Evolutionary conservation across 1,140 invertebrate genomes (phyloP), one percentile per base, ranked within the genome.

Genomic region (Drosophila repletoides): DNA sequence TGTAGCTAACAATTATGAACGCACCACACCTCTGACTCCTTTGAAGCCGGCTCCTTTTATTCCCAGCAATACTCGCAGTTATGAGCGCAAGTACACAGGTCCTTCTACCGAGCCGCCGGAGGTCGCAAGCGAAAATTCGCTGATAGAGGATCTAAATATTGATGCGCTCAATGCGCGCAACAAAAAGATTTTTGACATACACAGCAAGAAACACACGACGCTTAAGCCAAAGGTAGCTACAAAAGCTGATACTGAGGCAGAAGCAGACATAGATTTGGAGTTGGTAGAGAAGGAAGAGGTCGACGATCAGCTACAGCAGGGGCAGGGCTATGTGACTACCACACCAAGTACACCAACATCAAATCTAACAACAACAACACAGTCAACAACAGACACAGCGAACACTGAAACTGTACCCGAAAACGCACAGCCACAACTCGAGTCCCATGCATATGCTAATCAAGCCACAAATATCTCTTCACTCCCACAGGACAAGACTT

Each of bases 121-220:
- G 19, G 29, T 21, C 5, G 58, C 51, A 41, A 71, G 65, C 15
- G 87, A 89, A 28, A 90, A 90, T 26, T 74, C 84, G 0, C 63
- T 90, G 26, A 80, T 91, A 21, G 89, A 90, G 49, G 91, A 91
- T 38, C 43, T 91, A 5, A 90, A 91, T 40, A 87, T 91, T 9
- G 89, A 91, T 67, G 90, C 90, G 6, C 29, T 92, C 9, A 92
- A 91, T 84, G 89, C 90, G 34, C 88, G 91, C 51, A 92, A 92
- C 52, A 92, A 92, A 70, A 91, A 92, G 67, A 79, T 92, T 21
- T 92, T 92, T 22, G 88, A 90, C 15, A 91, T 91, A 58, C 86
- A 88, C 34, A 90, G 88, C 64, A 90, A 89, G 41, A 90, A 90
- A 69, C 89, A 90, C 33, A 87, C 89, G 29, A 77, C 76, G 2